phyloP scores from a whole-genome alignment of 2,888 invertebrate genomes.

The Pyrrhia umbra region DNA sequence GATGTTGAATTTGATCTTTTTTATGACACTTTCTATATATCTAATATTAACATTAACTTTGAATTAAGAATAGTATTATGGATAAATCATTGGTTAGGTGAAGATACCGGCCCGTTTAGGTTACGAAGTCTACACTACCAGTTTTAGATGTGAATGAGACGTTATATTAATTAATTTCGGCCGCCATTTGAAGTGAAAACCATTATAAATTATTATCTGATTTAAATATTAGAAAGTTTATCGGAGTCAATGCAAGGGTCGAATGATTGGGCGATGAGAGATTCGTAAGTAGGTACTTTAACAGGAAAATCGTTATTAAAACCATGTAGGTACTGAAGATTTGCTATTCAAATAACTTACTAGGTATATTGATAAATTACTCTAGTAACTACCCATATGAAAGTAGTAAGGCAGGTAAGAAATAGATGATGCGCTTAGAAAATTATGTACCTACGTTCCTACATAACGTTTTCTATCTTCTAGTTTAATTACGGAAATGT shows the following conservation, averaged over 20 bases:
- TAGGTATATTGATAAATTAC: neutral
- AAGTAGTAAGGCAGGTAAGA: slow-evolving; percentile 46
- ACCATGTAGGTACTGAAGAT: neutral
- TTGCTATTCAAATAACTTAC: neutral
- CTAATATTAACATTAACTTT: slow-evolving; percentile 6
- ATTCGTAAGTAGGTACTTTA: slow-evolving; percentile 3
- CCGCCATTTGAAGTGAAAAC: slow-evolving; percentile 41
- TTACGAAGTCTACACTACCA: slow-evolving; percentile 13
- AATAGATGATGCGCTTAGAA: slow-evolving; percentile 29
- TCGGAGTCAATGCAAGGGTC: slow-evolving; percentile 28
- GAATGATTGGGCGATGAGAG: neutral
- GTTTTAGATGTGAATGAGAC: slow-evolving; percentile 30
- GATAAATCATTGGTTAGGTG: slow-evolving; percentile 18
- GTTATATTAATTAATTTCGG: slow-evolving; percentile 33
- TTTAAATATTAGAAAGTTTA: slow-evolving; percentile 56
- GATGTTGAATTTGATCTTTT: slow-evolving; percentile 11
- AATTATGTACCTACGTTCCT: neutral
- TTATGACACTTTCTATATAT: neutral
- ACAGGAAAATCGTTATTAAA: slow-evolving; percentile 3
- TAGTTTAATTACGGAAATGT: slow-evolving; percentile 50
- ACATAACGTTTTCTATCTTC: slow-evolving; percentile 29
- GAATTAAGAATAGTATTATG: slow-evolving; percentile 22
- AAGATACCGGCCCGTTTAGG: slow-evolving; percentile 20
- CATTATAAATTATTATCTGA: slow-evolving; percentile 28
- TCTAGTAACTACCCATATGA: slow-evolving; percentile 23